Evolutionary conservation across 2,888 invertebrate species (phyloP).

Genomic region (Dioctria linearis): DNA sequence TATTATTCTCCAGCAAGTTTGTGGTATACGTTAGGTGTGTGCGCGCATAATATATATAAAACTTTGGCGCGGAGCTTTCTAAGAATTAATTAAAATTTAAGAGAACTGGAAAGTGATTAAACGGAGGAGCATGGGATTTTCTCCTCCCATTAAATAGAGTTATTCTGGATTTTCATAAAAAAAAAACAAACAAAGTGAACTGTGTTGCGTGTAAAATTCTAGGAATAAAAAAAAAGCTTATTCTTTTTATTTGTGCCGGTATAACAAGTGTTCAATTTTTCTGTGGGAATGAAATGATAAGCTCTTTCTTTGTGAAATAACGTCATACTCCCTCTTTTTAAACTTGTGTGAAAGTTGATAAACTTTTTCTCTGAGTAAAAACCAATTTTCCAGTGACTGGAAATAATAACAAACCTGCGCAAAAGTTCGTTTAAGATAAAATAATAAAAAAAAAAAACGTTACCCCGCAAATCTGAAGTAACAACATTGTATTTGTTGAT

Average conservation of each 20-base stretch:
- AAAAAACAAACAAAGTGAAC: conserved; percentile 15
- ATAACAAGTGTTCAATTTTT: neutral
- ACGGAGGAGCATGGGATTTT: too few relatives aligned
- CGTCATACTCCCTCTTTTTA: too few relatives aligned
- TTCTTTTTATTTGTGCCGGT: neutral
- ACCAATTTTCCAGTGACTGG: neutral
- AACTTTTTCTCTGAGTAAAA: neutral
- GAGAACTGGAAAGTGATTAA: conserved; percentile 21
- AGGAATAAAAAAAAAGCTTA: conserved; percentile 15
- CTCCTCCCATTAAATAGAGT: too few relatives aligned
- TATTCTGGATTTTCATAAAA: neutral
- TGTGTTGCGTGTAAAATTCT: conserved; percentile 9
- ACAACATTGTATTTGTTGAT: conserved; percentile 32
- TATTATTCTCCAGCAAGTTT: neutral
- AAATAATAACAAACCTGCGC: conserved; percentile 10
- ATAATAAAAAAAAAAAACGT: conserved; percentile 7
- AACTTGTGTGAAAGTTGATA: too few relatives aligned
- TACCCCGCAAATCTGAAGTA: neutral
- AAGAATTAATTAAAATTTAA: neutral
- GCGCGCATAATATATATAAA: neutral
- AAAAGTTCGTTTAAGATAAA: neutral
- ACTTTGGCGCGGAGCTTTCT: neutral
- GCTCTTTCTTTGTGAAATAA: too few relatives aligned
- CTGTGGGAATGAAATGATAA: neutral
- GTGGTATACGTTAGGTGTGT: conserved; percentile 18